A percentile compares a stretch with the other conserved stretches of the same genome.
These are phyloP conservation scores for Melanophora roralis DNA, from an alignment of 2,888 invertebrate species.

Conservation along the genomic window DNA sequence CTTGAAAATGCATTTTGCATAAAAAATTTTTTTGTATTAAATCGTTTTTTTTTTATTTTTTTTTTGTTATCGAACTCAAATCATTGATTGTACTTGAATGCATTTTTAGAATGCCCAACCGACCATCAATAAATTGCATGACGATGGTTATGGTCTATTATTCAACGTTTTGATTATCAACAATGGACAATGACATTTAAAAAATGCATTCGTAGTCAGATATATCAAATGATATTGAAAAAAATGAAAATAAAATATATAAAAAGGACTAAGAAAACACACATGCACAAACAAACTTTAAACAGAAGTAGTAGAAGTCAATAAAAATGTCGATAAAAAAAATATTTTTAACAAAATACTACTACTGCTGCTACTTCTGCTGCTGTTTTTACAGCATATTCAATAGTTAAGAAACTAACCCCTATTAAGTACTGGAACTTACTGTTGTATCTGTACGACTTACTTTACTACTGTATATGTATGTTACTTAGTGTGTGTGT, in stretches of 20 bases:
- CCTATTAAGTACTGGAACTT: slow-evolving; percentile 37
- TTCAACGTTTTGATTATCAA: slow-evolving; percentile 55
- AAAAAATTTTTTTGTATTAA: slow-evolving; percentile 47
- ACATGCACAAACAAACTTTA: background rate
- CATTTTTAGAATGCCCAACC: slow-evolving; percentile 47
- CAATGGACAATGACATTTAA: slow-evolving; percentile 61
- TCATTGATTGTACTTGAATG: slow-evolving; percentile 51
- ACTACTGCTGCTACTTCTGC: background rate
- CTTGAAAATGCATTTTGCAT: slow-evolving; percentile 66
- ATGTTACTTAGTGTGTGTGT: background rate
- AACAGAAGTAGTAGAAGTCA: slow-evolving; percentile 47
- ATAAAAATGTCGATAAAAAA: slow-evolving; percentile 55
- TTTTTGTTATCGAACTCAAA: slow-evolving; percentile 22
- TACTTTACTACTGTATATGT: background rate
- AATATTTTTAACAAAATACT: slow-evolving; percentile 23
- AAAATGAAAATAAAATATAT: background rate
- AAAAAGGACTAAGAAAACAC: background rate
- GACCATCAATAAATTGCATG: slow-evolving; percentile 4
- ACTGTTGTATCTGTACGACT: background rate
- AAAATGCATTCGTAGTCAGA: slow-evolving; percentile 50
- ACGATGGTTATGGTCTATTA: slow-evolving; percentile 29
- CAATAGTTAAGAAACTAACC: slow-evolving; percentile 42
- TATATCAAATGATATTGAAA: slow-evolving; percentile 43
- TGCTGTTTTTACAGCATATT: slow-evolving; percentile 22
- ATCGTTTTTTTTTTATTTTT: background rate